Evolutionary conservation across 1,140 invertebrate genomes (phyloP).

Genomic region (Episyrphus balteatus): DNA sequence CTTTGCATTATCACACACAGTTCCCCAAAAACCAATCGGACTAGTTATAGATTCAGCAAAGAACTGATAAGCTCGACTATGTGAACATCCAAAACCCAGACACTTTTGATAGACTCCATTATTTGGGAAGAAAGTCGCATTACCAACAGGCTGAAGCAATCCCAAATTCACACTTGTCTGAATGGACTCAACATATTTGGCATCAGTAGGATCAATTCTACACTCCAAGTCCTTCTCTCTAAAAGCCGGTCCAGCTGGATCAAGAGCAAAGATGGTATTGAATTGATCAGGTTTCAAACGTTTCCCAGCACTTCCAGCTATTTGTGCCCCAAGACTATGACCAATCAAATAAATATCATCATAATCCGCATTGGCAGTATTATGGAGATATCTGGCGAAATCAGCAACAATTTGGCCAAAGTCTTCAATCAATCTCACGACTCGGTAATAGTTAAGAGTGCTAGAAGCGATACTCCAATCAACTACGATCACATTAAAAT

Average conservation of each 20-base stretch:
- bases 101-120: slow-evolving; percentile 41
- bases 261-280: slow-evolving; percentile 54
- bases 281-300: slow-evolving; percentile 39
- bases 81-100: slow-evolving; percentile 43
- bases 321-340: slow-evolving; percentile 75
- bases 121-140: slow-evolving; percentile 62
- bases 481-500: slow-evolving; percentile 51
- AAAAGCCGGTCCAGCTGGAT: slow-evolving; percentile 61
- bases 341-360: slow-evolving; percentile 62
- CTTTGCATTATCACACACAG: slow-evolving; percentile 15
- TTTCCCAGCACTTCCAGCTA: slow-evolving; percentile 62
- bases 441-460: slow-evolving; percentile 40
- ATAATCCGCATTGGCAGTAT: slow-evolving; percentile 11
- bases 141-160: slow-evolving; percentile 43
- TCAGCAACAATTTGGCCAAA: slow-evolving; percentile 32
- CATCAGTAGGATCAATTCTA: slow-evolving; percentile 51
- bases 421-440: slow-evolving; percentile 38
- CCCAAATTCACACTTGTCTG: slow-evolving; percentile 52
- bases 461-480: slow-evolving; percentile 50
- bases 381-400: slow-evolving; percentile 22
- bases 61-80: slow-evolving; percentile 43
- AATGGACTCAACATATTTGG: slow-evolving; percentile 59
- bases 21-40: slow-evolving; percentile 26
- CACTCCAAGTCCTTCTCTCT: slow-evolving; percentile 39
- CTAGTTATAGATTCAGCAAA: slow-evolving; percentile 43